Conservation (phyloP, 2,888 invertebrate genomes). For the Amphipyra tragopoginis region DNA sequence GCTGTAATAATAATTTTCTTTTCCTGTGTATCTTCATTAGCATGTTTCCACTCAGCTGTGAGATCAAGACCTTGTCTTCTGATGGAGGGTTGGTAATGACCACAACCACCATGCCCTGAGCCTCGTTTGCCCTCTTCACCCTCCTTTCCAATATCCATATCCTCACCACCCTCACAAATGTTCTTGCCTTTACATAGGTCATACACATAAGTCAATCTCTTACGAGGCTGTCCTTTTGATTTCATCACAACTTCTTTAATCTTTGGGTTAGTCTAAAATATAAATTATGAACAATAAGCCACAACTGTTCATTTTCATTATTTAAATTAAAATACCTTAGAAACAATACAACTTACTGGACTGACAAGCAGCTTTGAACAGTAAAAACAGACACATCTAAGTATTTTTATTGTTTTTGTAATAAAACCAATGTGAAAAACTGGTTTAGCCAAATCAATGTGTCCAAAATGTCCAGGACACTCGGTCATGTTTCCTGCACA, state of each 20-base stretch:
- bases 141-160: conserved; percentile 97
- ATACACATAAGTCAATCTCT: conserved; percentile 98
- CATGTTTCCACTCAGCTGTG: conserved; percentile 99
- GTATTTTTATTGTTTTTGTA: conserved; percentile 98
- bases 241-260: conserved; percentile 98
- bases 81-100: conserved; percentile 98
- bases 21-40: conserved; percentile 99
- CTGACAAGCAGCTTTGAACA: conserved; percentile 99
- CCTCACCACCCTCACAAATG: conserved; percentile 99
- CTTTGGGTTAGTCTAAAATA: conserved; percentile 95
- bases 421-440: conserved; percentile 99
- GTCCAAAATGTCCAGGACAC: conserved; percentile 99
- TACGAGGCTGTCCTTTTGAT: conserved; percentile 98
- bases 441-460: conserved; percentile 99
- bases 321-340: not conserved
- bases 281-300: conserved; percentile 14
- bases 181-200: conserved; percentile 99
- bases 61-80: conserved; percentile 97
- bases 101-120: conserved; percentile 97
- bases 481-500: conserved; percentile 99
- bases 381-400: conserved; percentile 99
- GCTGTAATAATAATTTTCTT: conserved; percentile 98
- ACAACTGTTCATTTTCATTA: not conserved
- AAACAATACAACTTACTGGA: conserved; percentile 92
- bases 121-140: conserved; percentile 91